Conservation (phyloP, 2,888 invertebrate genomes). For the Chouioia cunea region DNA sequence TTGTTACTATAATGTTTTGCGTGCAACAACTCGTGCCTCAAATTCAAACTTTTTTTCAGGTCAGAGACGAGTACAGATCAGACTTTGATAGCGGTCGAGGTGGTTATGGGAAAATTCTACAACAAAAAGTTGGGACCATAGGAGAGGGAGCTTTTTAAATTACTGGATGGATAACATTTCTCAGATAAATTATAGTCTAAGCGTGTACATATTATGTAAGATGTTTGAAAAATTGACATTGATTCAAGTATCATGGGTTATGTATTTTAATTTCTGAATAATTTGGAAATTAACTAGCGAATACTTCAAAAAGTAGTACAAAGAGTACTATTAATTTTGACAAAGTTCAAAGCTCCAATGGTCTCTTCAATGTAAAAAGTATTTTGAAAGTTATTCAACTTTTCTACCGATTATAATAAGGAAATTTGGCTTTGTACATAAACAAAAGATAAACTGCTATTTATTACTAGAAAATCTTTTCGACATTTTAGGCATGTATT, state of each 20-base stretch:
- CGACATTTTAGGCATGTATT: no score
- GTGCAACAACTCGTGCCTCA: not conserved
- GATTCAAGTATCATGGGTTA: no score
- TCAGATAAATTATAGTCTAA: conserved; percentile 13
- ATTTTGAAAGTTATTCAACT: not conserved
- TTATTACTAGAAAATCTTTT: not conserved
- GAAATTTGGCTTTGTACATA: not conserved
- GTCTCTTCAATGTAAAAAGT: not conserved
- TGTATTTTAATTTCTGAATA: no score
- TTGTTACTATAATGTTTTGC: conserved; percentile 6
- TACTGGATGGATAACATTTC: not conserved
- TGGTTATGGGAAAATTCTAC: conserved; percentile 95
- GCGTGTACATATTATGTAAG: conserved; percentile 18
- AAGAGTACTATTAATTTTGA: conserved; percentile 34
- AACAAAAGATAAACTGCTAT: not conserved
- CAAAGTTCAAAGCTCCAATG: no score
- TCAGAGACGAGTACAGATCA: conserved; percentile 97
- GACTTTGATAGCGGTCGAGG: conserved; percentile 97
- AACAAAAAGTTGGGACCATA: conserved; percentile 77
- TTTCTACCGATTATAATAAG: not conserved
- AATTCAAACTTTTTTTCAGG: conserved; percentile 71
- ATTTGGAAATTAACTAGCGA: no score
- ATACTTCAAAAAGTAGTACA: conserved; percentile 37
- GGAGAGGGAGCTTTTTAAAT: conserved; percentile 33
- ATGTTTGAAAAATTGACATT: not conserved